Percentiles rank a stretch among this genome's conserved stretches.
Conservation (phyloP, 2,888 invertebrate species). For the Gnatocerus cornutus region DNA sequence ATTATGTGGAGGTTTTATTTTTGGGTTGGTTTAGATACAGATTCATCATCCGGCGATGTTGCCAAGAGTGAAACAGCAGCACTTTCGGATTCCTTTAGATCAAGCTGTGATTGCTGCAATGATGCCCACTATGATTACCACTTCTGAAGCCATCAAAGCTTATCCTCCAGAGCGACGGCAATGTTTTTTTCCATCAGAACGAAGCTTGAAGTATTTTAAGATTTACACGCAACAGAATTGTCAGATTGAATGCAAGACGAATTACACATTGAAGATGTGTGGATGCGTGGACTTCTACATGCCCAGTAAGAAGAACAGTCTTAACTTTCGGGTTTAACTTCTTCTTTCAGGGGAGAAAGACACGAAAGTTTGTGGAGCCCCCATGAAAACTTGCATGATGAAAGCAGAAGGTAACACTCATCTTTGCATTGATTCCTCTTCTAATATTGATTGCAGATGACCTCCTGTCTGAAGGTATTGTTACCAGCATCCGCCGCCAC, state of each 20-base stretch:
- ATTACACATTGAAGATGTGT: constrained; percentile 73
- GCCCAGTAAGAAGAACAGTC: constrained; percentile 69
- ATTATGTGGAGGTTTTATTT: no score
- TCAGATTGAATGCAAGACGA: constrained; percentile 80
- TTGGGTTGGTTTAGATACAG: constrained; percentile 36
- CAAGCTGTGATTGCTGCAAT: constrained; percentile 80
- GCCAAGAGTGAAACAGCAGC: constrained; percentile 78
- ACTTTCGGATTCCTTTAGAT: constrained; percentile 78
- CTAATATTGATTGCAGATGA: constrained; percentile 1
- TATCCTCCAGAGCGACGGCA: constrained; percentile 77
- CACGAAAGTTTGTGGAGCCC: constrained; percentile 29
- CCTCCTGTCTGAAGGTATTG: no score
- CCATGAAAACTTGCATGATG: constrained; percentile 26
- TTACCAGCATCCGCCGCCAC: no score
- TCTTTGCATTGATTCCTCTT: no score
- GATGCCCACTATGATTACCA: constrained; percentile 81
- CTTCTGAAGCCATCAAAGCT: constrained; percentile 76
- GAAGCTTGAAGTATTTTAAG: constrained; percentile 77
- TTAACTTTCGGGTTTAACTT: no score
- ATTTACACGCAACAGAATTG: constrained; percentile 82
- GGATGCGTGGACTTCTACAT: constrained; percentile 74
- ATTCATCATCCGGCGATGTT: constrained; percentile 68
- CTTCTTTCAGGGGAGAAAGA: constrained; percentile 19
- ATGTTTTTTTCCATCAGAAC: constrained; percentile 79
- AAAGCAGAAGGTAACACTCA: constrained; percentile 23